These are phyloP conservation scores for Etheostoma spectabile DNA, from an alignment of 2,113 vertebrate genomes.

Conservation along the genomic window DNA sequence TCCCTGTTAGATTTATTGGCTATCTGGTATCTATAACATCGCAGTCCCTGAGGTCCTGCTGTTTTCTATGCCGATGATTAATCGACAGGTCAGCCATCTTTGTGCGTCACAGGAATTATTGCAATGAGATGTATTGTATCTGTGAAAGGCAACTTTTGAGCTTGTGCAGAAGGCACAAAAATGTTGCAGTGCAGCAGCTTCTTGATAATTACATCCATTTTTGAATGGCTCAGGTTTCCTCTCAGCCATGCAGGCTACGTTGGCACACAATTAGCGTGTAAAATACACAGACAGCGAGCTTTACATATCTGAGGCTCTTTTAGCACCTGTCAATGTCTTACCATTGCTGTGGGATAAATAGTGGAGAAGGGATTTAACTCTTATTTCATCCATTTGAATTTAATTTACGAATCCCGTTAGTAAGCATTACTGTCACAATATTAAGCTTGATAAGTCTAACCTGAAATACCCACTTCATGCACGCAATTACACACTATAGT, in stretches of 20 bases:
- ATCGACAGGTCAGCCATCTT: constrained; percentile 57
- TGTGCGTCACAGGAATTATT: constrained; percentile 33
- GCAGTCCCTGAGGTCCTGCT: constrained; percentile 59
- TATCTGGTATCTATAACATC: constrained; percentile 55
- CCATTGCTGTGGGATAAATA: constrained; percentile 41
- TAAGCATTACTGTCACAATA: constrained; percentile 42
- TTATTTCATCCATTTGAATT: constrained; percentile 53
- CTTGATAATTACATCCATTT: constrained; percentile 45
- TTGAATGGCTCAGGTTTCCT: constrained; percentile 28
- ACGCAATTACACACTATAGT: constrained; percentile 1
- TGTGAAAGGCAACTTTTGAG: constrained; percentile 23
- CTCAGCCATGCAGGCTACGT: constrained; percentile 10
- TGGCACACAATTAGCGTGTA: constrained; percentile 49
- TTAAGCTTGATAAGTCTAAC: constrained; percentile 17
- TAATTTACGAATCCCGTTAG: constrained; percentile 56
- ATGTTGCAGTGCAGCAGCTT: constrained; percentile 33
- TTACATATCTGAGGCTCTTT: constrained; percentile 20
- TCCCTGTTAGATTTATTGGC: constrained; percentile 68
- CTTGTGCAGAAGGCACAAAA: constrained; percentile 4
- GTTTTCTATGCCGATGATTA: constrained; percentile 57
- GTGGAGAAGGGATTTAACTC: constrained; percentile 39
- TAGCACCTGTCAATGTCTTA: constrained; percentile 31
- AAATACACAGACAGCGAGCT: constrained; percentile 7
- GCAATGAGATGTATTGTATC: constrained; percentile 7
- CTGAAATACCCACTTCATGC: constrained; percentile 25